These are phyloP conservation scores for Nibea albiflora DNA, from an alignment of 2,113 vertebrate genomes.

Conservation along the genomic window DNA sequence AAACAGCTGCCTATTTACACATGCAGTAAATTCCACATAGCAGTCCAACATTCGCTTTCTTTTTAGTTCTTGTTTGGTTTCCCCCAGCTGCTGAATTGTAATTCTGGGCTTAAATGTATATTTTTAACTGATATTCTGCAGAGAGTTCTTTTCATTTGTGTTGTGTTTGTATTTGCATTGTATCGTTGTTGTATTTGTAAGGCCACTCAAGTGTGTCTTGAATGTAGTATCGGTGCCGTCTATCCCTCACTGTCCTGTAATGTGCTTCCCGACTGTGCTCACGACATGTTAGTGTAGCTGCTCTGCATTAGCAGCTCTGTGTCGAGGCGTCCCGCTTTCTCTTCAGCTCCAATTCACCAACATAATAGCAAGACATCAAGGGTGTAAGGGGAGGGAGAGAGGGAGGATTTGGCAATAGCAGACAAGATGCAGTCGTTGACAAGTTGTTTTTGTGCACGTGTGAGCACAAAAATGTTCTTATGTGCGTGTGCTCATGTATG, in stretches of 20 bases:
- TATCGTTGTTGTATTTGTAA: neutral
- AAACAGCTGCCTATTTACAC: neutral
- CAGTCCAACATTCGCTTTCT: neutral
- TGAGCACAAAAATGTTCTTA: conserved; percentile 36
- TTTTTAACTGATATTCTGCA: no score
- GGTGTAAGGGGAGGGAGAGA: conserved; percentile 17
- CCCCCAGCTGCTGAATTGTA: neutral
- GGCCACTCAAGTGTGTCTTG: neutral
- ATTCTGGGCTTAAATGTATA: no score
- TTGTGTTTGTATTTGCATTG: neutral
- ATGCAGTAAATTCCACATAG: neutral
- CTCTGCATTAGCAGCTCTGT: conserved; percentile 67
- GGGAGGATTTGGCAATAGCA: conserved; percentile 9
- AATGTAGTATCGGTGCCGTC: neutral
- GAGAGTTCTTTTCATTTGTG: neutral
- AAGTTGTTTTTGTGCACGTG: conserved; percentile 63
- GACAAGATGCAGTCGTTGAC: conserved; percentile 20
- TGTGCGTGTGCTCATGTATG: conserved; percentile 25
- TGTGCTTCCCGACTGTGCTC: neutral
- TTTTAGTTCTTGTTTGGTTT: neutral
- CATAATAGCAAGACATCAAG: conserved; percentile 64
- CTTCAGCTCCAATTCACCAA: conserved; percentile 79
- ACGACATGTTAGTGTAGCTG: conserved; percentile 22
- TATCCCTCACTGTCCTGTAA: conserved; percentile 13
- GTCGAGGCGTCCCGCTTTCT: conserved; percentile 57